phyloP scores from a whole-genome alignment of 2,888 invertebrate genomes.

The Rotaria sp. region DNA sequence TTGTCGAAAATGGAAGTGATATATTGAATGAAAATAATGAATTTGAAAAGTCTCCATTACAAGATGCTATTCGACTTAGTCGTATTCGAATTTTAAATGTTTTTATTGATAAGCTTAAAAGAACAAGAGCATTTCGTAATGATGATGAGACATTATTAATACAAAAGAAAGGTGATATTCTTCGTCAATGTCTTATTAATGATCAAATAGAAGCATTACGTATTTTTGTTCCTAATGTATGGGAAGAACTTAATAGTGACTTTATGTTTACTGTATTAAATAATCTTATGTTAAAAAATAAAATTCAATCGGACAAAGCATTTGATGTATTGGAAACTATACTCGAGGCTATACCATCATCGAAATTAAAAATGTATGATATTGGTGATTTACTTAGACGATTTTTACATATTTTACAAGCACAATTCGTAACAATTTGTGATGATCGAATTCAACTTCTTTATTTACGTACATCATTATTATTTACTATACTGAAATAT shows the following conservation, averaged over 20 bases:
- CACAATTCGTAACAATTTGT: slow-evolving; percentile 21
- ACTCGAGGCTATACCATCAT: background rate
- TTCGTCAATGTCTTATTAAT: slow-evolving; percentile 28
- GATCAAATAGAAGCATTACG: slow-evolving; percentile 21
- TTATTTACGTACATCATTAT: background rate
- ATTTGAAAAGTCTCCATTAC: slow-evolving; percentile 23
- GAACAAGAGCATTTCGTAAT: background rate
- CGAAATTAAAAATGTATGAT: slow-evolving; percentile 25
- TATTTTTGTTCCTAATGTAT: background rate
- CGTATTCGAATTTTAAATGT: background rate
- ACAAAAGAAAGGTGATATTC: background rate
- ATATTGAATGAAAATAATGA: background rate
- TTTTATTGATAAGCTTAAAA: background rate
- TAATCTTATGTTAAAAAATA: slow-evolving; percentile 31
- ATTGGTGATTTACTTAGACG: slow-evolving; percentile 5
- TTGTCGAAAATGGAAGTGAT: slow-evolving; percentile 17
- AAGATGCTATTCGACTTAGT: slow-evolving; percentile 26
- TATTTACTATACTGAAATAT: slow-evolving; percentile 25
- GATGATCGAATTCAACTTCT: slow-evolving; percentile 10
- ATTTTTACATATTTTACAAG: slow-evolving; percentile 18
- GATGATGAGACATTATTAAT: background rate
- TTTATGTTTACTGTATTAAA: slow-evolving; percentile 20
- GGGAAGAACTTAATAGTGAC: slow-evolving; percentile 23
- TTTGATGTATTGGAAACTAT: slow-evolving; percentile 10
- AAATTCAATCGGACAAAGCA: slow-evolving; percentile 28